A percentile compares a stretch with the other conserved stretches of the same genome.
Evolutionary conservation across 2,888 invertebrate species (phyloP).

Genomic region (Parnassius smintheus): DNA sequence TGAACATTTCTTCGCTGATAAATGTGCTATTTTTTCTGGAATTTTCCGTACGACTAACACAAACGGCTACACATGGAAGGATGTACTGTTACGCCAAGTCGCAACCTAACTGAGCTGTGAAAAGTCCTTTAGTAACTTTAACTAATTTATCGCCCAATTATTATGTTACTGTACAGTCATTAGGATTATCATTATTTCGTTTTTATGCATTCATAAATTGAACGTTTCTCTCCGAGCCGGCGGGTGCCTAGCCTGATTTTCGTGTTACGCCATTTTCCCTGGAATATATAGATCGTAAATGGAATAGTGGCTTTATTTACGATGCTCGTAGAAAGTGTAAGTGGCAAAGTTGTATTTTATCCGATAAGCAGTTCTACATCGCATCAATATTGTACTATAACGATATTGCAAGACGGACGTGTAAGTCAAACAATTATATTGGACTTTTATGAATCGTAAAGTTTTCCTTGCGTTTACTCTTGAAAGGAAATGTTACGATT

Average conservation of each 20-base stretch:
- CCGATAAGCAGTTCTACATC: slow-evolving; percentile 10
- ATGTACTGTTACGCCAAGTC: no score
- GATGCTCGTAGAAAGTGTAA: slow-evolving; percentile 43
- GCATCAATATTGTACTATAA: slow-evolving; percentile 12
- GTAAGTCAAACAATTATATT: slow-evolving; percentile 9
- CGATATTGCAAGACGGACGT: slow-evolving; percentile 2
- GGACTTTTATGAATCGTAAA: slow-evolving; percentile 20
- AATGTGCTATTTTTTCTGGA: no score
- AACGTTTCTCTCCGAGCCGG: no score
- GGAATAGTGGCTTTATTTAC: slow-evolving; percentile 25
- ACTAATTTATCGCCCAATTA: neutral
- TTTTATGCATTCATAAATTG: no score
- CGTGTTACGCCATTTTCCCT: slow-evolving; percentile 13
- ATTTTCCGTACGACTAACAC: no score
- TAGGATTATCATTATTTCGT: no score
- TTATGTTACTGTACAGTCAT: no score
- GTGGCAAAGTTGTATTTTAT: slow-evolving; percentile 29
- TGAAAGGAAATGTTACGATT: slow-evolving; percentile 5
- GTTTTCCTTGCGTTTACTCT: slow-evolving; percentile 3
- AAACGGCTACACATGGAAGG: no score
- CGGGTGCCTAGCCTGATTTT: no score
- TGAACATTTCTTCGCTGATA: no score
- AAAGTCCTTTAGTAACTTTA: no score
- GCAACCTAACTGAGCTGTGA: no score
- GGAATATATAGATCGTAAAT: slow-evolving; percentile 34